Conservation (phyloP, 2,797 vertebrate genomes). For the Prionace glauca region DNA sequence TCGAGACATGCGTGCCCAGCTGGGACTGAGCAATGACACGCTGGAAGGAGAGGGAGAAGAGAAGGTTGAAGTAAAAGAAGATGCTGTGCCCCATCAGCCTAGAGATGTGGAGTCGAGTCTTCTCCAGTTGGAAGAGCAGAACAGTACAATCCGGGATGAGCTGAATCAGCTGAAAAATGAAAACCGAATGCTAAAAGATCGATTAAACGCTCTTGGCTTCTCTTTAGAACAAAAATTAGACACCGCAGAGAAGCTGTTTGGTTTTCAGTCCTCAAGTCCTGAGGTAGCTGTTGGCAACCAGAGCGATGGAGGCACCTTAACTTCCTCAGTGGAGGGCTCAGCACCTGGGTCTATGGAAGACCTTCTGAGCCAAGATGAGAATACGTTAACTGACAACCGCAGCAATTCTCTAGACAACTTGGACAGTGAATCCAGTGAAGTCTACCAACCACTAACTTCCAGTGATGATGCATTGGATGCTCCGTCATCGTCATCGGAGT, state of each 20-base stretch:
- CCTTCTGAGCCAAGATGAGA: constrained; percentile 68
- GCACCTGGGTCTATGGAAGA: constrained; percentile 89
- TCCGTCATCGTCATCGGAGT: constrained; percentile 80
- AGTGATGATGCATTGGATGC: constrained; percentile 91
- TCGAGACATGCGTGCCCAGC: constrained; percentile 79
- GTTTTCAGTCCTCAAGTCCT: constrained; percentile 74
- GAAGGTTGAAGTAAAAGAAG: constrained; percentile 60
- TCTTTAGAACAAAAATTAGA: constrained; percentile 87
- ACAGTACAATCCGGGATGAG: constrained; percentile 83
- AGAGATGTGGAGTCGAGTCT: constrained; percentile 83
- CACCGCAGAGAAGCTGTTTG: constrained; percentile 76
- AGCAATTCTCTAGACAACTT: constrained; percentile 88
- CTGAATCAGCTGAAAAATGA: constrained; percentile 89
- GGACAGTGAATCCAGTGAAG: constrained; percentile 91
- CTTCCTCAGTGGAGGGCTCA: constrained; percentile 85
- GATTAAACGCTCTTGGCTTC: constrained; percentile 87
- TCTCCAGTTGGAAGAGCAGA: constrained; percentile 85
- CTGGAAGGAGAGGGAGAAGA: constrained; percentile 54
- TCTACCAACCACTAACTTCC: constrained; percentile 87
- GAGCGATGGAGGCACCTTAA: constrained; percentile 73
- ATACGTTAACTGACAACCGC: constrained; percentile 75
- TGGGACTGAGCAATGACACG: constrained; percentile 68
- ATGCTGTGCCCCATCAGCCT: constrained; percentile 59
- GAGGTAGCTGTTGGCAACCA: constrained; percentile 66
- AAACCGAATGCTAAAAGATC: constrained; percentile 92